Evolutionary conservation across 2,113 vertebrate genomes (phyloP).

Genomic region (Saguinus imperator): DNA sequence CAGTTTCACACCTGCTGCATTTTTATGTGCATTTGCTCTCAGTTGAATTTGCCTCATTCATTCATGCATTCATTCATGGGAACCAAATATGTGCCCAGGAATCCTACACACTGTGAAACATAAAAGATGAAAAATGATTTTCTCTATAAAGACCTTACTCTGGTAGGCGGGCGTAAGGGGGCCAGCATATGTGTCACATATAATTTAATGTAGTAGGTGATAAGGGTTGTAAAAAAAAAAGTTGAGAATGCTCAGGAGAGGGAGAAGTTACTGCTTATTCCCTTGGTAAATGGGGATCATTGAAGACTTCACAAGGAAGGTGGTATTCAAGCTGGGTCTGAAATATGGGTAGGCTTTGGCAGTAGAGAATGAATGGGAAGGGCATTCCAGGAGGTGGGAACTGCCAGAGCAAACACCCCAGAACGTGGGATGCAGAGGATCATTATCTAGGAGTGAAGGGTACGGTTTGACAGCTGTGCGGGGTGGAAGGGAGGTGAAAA

Average conservation of each 20-base stretch:
- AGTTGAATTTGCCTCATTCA: constrained; percentile 39
- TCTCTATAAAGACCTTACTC: background rate
- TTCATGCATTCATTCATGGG: constrained; percentile 39
- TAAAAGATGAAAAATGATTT: background rate
- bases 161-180: background rate
- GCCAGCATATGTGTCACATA: background rate
- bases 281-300: background rate
- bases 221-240: background rate
- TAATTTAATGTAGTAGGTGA: background rate
- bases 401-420: background rate
- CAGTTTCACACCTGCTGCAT: background rate
- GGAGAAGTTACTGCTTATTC: background rate
- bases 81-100: background rate
- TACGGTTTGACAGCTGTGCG: background rate
- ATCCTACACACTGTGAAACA: background rate
- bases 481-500: background rate
- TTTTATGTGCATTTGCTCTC: constrained; percentile 41
- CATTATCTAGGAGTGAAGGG: fast-evolving
- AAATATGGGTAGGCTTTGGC: background rate
- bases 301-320: background rate
- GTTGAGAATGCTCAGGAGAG: background rate
- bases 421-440: background rate
- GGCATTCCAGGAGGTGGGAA: background rate
- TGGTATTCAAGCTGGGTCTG: background rate
- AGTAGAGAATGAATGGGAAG: background rate